A percentile compares a stretch with the other conserved stretches of the same genome.
phyloP scores from a whole-genome alignment of 2,888 invertebrate species.

The Strigamia transsilvanica region DNA sequence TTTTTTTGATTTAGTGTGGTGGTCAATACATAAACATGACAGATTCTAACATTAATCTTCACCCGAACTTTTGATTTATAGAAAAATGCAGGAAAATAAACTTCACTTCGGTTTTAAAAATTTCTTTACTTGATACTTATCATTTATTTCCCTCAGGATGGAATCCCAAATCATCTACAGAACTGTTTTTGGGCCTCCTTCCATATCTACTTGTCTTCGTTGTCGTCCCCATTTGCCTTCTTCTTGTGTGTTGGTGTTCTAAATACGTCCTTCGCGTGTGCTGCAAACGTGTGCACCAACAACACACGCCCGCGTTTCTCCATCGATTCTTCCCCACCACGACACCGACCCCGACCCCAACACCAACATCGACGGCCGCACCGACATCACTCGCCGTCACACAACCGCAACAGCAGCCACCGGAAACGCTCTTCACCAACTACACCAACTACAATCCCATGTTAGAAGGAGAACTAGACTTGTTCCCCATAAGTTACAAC shows the following conservation, averaged over 20 bases:
- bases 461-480: constrained; percentile 26
- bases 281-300: background rate
- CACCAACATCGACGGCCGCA: background rate
- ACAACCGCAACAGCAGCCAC: background rate
- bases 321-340: background rate
- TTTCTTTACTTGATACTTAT: background rate
- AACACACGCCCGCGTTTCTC: background rate
- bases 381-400: background rate
- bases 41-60: no score
- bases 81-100: background rate
- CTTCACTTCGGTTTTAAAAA: no score
- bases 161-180: constrained; percentile 38
- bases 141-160: constrained; percentile 35
- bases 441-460: constrained; percentile 46
- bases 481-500: constrained; percentile 34
- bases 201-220: constrained; percentile 48
- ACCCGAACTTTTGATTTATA: no score
- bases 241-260: constrained; percentile 48
- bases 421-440: constrained; percentile 46
- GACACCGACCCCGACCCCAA: background rate
- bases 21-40: no score
- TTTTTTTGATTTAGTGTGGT: no score
- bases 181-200: constrained; percentile 38
- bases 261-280: constrained; percentile 18
- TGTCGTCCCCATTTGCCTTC: constrained; percentile 32